Base-by-base conservation (phyloP, 2,113 vertebrate genomes). In the Girardinichthys multiradiatus region DNA sequence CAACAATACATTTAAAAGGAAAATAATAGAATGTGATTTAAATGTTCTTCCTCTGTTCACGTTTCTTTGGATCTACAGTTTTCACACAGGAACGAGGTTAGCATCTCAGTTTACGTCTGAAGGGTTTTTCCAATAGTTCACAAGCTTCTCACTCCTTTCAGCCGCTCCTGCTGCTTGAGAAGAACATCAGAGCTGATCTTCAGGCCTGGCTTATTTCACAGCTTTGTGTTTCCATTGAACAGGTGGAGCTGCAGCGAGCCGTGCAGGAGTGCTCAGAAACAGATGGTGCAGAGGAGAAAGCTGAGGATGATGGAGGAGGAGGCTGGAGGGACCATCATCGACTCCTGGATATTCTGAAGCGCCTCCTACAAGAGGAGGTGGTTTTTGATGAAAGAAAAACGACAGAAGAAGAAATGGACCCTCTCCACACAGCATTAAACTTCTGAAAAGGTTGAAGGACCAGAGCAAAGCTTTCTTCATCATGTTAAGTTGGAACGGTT, bases 211-310 rank as follows among this genome's bases (percentile, higher is more conserved):
- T n/a, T 24, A 31, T 4, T 15, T 31, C 9, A n/a, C 3, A 3
- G 9, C 35, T 19, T 0, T 4, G 31, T 64, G 31, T 64, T 64
- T 27, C 4, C 3, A 0, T 33, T 58, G 54, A 69, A 13, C 63
- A 92, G 92, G 90, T 89, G 72, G 95, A 95, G 92, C 84, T 99
- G 66, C 95, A 95, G 87, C 83, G 90, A 5, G 95, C 95, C 0
- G 96, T 98, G 64, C 94, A 94, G 83, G 94, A 96, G 31, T 99
- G 98, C 9, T 95, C 94, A 0, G 91, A 95, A 37, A 93, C 83
- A 0, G 84, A 80, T 0, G 72, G 66, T 0, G 88, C 84, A 0
- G 60, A 6, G 14, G 87, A 87, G 0, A 27, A 90, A 0, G 2
- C 24, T 0, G 65, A 76, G 37, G 68, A 77, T 0, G 75, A 74